Evolutionary conservation across 2,888 invertebrate species (phyloP), one percentile per base, ranked within the genome.

Genomic region (Cerceris rybyensis): DNA sequence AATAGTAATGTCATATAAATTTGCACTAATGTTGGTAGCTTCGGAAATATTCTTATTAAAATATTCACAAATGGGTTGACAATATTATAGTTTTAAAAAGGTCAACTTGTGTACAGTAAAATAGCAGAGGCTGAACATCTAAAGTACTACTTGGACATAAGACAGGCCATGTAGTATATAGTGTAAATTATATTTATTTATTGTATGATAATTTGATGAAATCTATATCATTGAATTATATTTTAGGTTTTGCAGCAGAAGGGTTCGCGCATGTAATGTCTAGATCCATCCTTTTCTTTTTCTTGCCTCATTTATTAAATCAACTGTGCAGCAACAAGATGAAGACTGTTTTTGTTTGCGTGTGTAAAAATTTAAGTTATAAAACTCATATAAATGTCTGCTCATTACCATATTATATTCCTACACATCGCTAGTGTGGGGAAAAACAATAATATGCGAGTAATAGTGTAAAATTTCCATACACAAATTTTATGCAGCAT

Each of bases 181-280:
- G 2, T 46, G 6, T 4, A 11, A 46, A 11, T 11, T 46, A 6
- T 46, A 11, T 46, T 11, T 11, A 46, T 1, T 46, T 5, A 46
- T 46, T 11, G 9, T 46, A 11, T 11, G 9, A n/a, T 50, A 50
- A n/a, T 50, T 50, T 50, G 7, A n/a, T 50, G 11, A 50, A 28
- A 28, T 28, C 28, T 28, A 28, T 28, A 83, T 82, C 73, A 76
- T 86, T 88, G 78, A 75, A 80, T 87, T 88, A 60, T 78, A 86
- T 91, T 92, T 75, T 90, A 94, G 94, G 94, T 98, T 89, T 94
- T 98, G 90, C 98, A 98, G 93, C 98, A 98, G 93, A 98, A 97
- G 93, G 98, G 98, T 87, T 98, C 98, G 89, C 95, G 98, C 91
- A 98, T 98, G 98, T 98, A 96, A 94, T 90, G 87, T 86, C 85